Percentiles rank a stretch among this genome's conserved stretches.
Evolutionary conservation across 2,797 vertebrate genomes (phyloP).

Genomic region (Vireo griseus): DNA sequence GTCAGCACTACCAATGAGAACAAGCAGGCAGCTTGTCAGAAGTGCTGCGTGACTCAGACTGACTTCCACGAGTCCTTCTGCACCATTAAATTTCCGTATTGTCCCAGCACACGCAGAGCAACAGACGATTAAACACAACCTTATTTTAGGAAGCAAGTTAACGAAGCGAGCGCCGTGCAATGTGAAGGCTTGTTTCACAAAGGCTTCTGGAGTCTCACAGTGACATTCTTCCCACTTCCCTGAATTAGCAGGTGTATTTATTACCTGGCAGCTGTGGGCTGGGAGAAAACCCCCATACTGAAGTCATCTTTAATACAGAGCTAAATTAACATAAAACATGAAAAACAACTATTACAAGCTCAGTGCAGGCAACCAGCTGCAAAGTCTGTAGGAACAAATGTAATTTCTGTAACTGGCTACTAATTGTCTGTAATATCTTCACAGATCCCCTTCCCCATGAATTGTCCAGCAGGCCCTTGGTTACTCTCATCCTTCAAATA

Average conservation of each 20-base stretch:
- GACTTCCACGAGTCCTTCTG: not conserved
- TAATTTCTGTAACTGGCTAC: not conserved
- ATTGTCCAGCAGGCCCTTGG: not conserved
- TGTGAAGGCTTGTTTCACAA: not conserved
- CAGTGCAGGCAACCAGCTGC: not conserved
- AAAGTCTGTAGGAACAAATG: not conserved
- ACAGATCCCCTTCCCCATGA: rapidly evolving
- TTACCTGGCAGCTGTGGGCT: not conserved
- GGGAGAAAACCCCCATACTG: not conserved
- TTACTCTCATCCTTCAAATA: not conserved
- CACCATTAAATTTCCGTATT: not conserved
- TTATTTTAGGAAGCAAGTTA: not conserved
- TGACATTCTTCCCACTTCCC: not conserved
- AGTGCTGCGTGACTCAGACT: not conserved
- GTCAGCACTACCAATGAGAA: not conserved
- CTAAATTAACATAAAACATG: not conserved
- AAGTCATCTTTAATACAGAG: not conserved
- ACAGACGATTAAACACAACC: constrained; percentile 6
- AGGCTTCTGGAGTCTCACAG: not conserved
- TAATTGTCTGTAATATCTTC: not conserved
- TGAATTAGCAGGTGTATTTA: not conserved
- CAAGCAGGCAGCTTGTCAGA: not conserved
- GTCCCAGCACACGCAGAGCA: not conserved
- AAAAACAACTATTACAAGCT: not conserved
- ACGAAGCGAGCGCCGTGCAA: rapidly evolving